A percentile compares a stretch with the other conserved stretches of the same genome.
phyloP scores from a whole-genome alignment of 1,140 invertebrate species.

The Apis laboriosa region DNA sequence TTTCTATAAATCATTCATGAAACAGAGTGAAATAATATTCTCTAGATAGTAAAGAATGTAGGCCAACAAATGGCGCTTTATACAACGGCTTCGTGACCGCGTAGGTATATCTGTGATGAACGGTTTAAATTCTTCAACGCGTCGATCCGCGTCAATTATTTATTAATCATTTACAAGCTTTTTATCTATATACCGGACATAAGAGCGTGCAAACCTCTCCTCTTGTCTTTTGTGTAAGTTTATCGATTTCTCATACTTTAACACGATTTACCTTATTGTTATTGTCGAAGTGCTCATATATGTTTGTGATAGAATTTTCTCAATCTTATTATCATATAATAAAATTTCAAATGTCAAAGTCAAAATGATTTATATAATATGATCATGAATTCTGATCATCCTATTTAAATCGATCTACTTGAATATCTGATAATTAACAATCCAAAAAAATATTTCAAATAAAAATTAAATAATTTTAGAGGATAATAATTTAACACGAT shows the following conservation, averaged over 20 bases:
- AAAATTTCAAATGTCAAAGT: too few species aligned
- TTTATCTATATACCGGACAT: constrained; percentile 42
- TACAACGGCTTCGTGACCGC: constrained; percentile 33
- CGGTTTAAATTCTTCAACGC: constrained; percentile 62
- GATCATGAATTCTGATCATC: too few species aligned
- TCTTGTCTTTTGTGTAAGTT: not conserved
- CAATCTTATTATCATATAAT: too few species aligned
- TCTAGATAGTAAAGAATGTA: constrained; percentile 37
- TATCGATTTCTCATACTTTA: not conserved
- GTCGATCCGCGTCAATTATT: constrained; percentile 59
- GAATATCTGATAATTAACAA: too few species aligned
- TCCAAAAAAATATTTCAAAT: too few species aligned
- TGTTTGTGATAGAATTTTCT: too few species aligned
- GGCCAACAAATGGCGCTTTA: constrained; percentile 56
- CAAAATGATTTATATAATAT: too few species aligned
- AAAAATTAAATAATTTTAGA: too few species aligned
- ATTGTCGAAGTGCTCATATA: too few species aligned
- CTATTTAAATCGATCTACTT: too few species aligned
- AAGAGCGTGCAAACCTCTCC: not conserved
- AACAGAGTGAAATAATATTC: constrained; percentile 21
- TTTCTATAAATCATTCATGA: constrained; percentile 33
- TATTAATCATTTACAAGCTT: constrained; percentile 43
- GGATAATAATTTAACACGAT: too few species aligned
- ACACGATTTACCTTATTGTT: not conserved
- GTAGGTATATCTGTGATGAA: constrained; percentile 36